Percentiles rank a stretch among this genome's conserved stretches.
These are phyloP conservation scores for Chironomus riparius DNA, from an alignment of 2,888 invertebrate genomes.

Conservation along the genomic window DNA sequence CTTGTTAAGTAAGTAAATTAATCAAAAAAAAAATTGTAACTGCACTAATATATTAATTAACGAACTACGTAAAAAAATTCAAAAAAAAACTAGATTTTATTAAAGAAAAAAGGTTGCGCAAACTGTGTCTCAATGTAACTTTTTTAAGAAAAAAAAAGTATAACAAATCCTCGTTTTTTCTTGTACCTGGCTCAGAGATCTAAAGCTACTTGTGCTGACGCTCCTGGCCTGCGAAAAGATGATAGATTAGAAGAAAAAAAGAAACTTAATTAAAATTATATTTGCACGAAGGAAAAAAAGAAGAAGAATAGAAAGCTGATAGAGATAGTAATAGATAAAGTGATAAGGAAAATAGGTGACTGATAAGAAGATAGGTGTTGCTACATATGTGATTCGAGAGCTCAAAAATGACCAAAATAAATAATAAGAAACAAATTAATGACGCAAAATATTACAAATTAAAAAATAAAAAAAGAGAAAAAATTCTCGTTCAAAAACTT, in stretches of 20 bases:
- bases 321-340: constrained; percentile 13
- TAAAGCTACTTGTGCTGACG: constrained; percentile 83
- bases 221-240: constrained; percentile 70
- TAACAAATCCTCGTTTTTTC: constrained; percentile 28
- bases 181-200: constrained; percentile 77
- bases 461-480: too few species aligned
- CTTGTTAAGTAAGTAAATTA: background rate
- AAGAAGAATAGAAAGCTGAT: constrained; percentile 23
- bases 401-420: too few species aligned
- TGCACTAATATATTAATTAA: background rate
- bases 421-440: too few species aligned
- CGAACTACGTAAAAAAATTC: background rate
- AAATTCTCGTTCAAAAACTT: too few species aligned
- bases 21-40: background rate
- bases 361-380: background rate
- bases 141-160: background rate
- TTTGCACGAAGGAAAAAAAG: constrained; percentile 15
- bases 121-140: constrained; percentile 4
- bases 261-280: constrained; percentile 23
- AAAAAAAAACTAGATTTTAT: background rate
- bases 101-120: background rate
- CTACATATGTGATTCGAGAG: too few species aligned
- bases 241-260: constrained; percentile 33
- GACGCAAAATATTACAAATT: too few species aligned
- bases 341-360: constrained; percentile 11